phyloP scores from a whole-genome alignment of 2,113 vertebrate genomes.

The Sclerurus mexicanus region DNA sequence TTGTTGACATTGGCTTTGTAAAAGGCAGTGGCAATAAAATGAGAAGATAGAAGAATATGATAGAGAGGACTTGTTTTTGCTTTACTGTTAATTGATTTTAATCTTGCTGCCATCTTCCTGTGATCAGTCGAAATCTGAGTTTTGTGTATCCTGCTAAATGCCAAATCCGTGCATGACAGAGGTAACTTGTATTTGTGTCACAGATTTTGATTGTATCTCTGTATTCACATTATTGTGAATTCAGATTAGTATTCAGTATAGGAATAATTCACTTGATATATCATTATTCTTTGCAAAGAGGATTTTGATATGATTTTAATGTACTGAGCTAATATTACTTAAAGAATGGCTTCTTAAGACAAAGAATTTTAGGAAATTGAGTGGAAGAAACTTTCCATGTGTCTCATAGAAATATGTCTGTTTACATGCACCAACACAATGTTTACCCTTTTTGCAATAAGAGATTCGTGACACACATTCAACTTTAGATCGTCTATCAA shows the following conservation, averaged over 20 bases:
- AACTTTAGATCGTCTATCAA: not conserved
- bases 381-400: not conserved
- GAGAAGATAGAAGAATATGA: not conserved
- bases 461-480: not conserved
- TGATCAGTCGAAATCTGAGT: not conserved
- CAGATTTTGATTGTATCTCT: not conserved
- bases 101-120: not conserved
- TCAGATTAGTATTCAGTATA: not conserved
- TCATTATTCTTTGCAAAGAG: not conserved
- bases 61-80: not conserved
- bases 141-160: not conserved
- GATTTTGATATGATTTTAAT: not conserved
- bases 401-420: not conserved
- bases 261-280: not conserved
- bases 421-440: not conserved
- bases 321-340: not conserved
- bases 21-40: not conserved
- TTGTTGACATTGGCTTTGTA: not conserved
- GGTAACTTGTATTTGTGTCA: not conserved
- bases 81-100: slow-evolving; percentile 6
- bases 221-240: not conserved
- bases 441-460: not conserved
- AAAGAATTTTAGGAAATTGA: not conserved
- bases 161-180: not conserved
- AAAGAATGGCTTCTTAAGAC: not conserved